Evolutionary conservation across 1,140 invertebrate genomes (phyloP).

Genomic region (Diuraphis noxia): DNA sequence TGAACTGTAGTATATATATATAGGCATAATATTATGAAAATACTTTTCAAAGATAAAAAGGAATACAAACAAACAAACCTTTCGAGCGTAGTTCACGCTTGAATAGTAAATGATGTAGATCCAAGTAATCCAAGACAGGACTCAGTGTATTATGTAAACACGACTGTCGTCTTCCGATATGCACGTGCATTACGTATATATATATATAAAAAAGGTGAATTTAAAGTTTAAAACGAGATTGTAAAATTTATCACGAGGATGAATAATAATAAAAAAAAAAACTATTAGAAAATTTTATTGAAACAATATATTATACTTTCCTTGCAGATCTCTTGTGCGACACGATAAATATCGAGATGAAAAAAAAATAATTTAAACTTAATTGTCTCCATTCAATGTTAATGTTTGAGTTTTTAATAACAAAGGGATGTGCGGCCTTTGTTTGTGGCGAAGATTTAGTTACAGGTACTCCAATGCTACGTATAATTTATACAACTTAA

Average conservation of each 20-base stretch:
- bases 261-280: no score
- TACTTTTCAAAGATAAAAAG: background rate
- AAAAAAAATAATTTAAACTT: background rate
- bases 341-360: background rate
- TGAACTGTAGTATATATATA: no score
- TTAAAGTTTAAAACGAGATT: background rate
- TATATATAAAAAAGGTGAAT: background rate
- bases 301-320: background rate
- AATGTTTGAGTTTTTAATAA: background rate
- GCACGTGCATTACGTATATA: no score
- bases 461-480: background rate
- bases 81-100: background rate
- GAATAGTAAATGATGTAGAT: background rate
- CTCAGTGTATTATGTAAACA: background rate
- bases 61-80: background rate
- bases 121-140: background rate
- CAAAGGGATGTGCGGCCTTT: background rate
- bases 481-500: background rate
- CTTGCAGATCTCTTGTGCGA: background rate
- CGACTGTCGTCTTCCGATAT: background rate
- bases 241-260: background rate
- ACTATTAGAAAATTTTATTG: background rate
- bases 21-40: slow-evolving; percentile 5
- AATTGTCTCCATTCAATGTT: background rate
- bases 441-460: background rate